These are phyloP conservation scores for Aphyosemion australe DNA, from an alignment of 2,113 vertebrate species.

Conservation along the genomic window DNA sequence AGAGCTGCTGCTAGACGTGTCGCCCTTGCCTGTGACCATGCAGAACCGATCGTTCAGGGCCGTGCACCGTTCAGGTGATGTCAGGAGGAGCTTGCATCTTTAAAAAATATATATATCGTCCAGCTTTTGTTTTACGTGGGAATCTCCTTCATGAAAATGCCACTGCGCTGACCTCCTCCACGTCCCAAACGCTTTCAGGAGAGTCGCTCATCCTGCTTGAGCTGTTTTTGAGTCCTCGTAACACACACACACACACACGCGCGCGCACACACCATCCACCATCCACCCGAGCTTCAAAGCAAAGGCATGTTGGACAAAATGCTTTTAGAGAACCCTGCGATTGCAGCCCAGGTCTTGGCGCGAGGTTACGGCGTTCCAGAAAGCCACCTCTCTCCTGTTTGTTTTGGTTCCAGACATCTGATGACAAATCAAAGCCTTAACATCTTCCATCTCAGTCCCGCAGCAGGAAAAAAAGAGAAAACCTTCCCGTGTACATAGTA, in stretches of 20 bases:
- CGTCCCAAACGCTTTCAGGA: conserved; percentile 48
- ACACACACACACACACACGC: conserved; percentile 27
- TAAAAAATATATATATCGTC: conserved; percentile 10
- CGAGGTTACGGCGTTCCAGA: conserved; percentile 45
- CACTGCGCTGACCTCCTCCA: conserved; percentile 39
- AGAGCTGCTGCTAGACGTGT: conserved; percentile 20
- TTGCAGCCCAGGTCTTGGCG: conserved; percentile 34
- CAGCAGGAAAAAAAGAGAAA: conserved; percentile 17
- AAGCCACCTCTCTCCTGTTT: conserved; percentile 30
- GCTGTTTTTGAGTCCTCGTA: conserved; percentile 3
- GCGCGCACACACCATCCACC: conserved; percentile 21
- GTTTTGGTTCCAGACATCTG: conserved; percentile 43
- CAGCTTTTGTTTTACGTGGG: conserved; percentile 18
- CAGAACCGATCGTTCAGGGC: conserved; percentile 17
- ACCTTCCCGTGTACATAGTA: conserved; percentile 77
- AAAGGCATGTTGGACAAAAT: conserved; percentile 56
- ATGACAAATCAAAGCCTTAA: conserved; percentile 79
- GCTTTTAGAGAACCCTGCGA: conserved; percentile 51
- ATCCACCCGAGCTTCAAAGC: conserved; percentile 32
- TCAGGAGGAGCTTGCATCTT: conserved; percentile 28
- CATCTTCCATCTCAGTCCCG: conserved; percentile 55
- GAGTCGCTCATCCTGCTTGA: conserved; percentile 17
- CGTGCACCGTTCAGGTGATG: conserved; percentile 32
- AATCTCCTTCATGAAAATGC: conserved; percentile 49
- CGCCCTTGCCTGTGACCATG: conserved; percentile 24